Percentiles rank a stretch among this genome's conserved stretches.
Conservation (phyloP, 2,113 vertebrate species). For the Oenanthe oenanthe region DNA sequence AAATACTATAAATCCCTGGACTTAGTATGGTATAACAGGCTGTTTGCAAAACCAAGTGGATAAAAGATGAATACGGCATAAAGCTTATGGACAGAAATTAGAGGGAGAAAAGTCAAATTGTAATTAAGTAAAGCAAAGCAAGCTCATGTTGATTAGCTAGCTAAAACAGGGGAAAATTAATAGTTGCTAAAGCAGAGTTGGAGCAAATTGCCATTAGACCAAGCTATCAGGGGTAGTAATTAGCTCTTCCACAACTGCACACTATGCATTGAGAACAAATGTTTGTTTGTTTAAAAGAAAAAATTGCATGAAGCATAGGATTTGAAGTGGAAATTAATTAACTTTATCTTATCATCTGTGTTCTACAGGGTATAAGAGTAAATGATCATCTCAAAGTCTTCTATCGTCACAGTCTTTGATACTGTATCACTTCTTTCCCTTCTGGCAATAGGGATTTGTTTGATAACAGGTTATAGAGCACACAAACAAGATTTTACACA, state of each 20-base stretch:
- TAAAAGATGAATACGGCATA: neutral
- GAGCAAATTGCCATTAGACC: neutral
- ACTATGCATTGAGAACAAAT: neutral
- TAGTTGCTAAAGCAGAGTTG: neutral
- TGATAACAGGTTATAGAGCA: neutral
- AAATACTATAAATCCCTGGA: neutral
- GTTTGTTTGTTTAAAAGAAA: neutral
- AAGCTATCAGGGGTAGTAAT: neutral
- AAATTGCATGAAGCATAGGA: neutral
- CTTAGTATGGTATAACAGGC: neutral
- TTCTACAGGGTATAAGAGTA: neutral
- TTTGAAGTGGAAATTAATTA: neutral
- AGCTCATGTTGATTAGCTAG: fast-evolving
- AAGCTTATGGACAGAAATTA: neutral
- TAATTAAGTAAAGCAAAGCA: neutral
- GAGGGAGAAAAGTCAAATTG: neutral
- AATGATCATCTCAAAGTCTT: neutral
- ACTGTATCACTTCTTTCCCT: neutral
- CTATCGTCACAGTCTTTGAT: neutral
- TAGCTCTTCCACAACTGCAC: neutral
- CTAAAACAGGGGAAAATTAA: neutral
- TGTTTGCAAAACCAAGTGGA: neutral
- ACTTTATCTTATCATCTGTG: neutral
- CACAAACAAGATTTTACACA: neutral
- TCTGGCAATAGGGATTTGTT: neutral